These are phyloP conservation scores for Arnoldichthys spilopterus DNA, from an alignment of 2,797 vertebrate genomes.

Conservation along the genomic window DNA sequence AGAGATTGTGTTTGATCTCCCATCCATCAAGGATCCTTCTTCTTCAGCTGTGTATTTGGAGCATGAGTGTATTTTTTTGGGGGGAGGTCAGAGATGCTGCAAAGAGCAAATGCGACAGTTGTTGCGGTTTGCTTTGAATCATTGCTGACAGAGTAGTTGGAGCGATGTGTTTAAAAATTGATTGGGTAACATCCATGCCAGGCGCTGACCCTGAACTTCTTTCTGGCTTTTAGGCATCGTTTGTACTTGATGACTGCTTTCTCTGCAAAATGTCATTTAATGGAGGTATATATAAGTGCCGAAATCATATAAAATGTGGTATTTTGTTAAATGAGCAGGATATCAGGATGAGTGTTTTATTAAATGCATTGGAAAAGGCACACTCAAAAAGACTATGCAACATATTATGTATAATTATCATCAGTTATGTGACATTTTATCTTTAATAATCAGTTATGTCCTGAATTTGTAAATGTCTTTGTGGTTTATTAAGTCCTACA, in stretches of 20 bases:
- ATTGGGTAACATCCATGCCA: constrained; percentile 78
- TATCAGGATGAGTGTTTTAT: not conserved
- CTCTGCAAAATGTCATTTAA: constrained; percentile 8
- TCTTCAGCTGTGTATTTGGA: not conserved
- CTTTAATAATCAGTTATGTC: no score
- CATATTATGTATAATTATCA: not conserved
- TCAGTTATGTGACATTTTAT: not conserved
- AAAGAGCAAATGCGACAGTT: constrained; percentile 68
- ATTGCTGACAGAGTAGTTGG: constrained; percentile 77
- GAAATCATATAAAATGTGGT: not conserved
- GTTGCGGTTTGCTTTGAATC: constrained; percentile 80
- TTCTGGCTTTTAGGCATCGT: constrained; percentile 83
- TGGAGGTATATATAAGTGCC: not conserved
- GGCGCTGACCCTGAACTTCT: constrained; percentile 76
- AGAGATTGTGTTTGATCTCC: not conserved
- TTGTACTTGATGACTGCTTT: not conserved
- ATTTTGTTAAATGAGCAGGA: not conserved
- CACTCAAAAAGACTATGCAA: not conserved
- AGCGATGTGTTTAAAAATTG: constrained; percentile 85
- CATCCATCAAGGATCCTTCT: not conserved
- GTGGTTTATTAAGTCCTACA: not conserved
- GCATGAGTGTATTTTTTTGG: not conserved
- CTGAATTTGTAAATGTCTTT: not conserved
- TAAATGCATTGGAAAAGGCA: not conserved
- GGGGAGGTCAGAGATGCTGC: constrained; percentile 57